Base-by-base conservation (phyloP, 2,797 vertebrate species). In the Oryzias sinensis region DNA sequence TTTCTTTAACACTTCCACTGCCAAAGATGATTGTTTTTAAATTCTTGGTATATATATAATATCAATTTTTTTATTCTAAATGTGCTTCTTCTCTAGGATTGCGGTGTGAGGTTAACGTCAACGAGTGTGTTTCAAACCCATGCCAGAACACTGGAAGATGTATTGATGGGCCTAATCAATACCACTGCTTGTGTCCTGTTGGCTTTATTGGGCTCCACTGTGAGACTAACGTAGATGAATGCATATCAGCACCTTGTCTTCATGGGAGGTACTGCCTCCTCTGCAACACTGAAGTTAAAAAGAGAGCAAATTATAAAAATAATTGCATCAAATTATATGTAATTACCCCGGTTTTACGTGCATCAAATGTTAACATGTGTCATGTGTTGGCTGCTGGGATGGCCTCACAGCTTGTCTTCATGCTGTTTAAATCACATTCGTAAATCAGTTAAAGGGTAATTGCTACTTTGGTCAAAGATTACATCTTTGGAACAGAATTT, bases 191-290 rank as follows among this genome's bases (percentile, higher is more conserved):
- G 70, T 95, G 92, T 73, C 82, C 78, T 50, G 79, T 70, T 61
- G 92, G 91, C 49, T 94, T 95, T 83, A 74, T 59, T 0, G 90
- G 93, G 61, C 75, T 70, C 59, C 81, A 81, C 81, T 95, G 93
- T 24, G 90, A 93, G 78, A 86, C 57, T 70, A 89, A 94, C 84
- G 72, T 82, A 83, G 89, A 94, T 47, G 92, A 95, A 77, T 94
- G 92, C 80, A 68, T 84, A 72, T 91, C 93, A 74, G 87, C 82
- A 59, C 93, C 92, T 74, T 94, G 93, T 91, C 87, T 93, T 80
- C 92, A 91, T 55, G 94, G 93, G 90, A 94, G 92, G 93, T 94
- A 86, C 20, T 16, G 44, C 43, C 51, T 22, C 82, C 77, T 83
- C 83, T 41, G 75, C 56, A 53, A 80, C 77, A 53, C 66, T 76